Conservation (phyloP, 2,888 invertebrate species). For the Melinaea marsaeus region DNA sequence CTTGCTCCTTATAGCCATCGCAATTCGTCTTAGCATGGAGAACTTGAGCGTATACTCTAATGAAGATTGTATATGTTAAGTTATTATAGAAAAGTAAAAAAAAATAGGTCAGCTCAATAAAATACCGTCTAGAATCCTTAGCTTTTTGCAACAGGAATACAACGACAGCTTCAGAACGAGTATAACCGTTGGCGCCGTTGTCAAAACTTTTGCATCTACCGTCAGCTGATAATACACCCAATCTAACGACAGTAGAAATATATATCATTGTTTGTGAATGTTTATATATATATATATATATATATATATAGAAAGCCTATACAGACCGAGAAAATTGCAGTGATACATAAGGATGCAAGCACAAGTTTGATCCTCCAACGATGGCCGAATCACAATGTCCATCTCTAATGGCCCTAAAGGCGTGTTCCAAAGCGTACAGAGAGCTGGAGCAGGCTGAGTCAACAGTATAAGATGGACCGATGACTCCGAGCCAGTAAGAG, state of each 20-base stretch:
- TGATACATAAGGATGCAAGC: constrained; percentile 91
- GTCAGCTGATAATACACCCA: constrained; percentile 88
- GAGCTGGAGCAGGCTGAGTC: constrained; percentile 98
- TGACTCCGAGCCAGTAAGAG: constrained; percentile 91
- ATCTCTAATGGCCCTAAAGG: constrained; percentile 84
- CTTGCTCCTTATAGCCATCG: constrained; percentile 86
- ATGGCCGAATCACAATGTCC: constrained; percentile 93
- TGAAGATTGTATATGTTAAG: constrained; percentile 6
- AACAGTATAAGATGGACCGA: constrained; percentile 91
- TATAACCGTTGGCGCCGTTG: constrained; percentile 87
- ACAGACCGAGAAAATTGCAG: constrained; percentile 87
- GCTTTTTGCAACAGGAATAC: constrained; percentile 85
- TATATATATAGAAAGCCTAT: neutral
- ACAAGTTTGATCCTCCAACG: constrained; percentile 91
- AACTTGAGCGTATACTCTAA: constrained; percentile 81
- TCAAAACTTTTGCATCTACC: constrained; percentile 96
- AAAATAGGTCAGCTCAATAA: neutral
- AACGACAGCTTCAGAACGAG: constrained; percentile 87
- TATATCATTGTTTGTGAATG: neutral
- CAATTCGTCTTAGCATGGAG: constrained; percentile 89
- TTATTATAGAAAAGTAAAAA: neutral
- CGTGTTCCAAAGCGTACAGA: constrained; percentile 90
- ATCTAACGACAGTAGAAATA: constrained; percentile 59
- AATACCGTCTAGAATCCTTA: constrained; percentile 78
- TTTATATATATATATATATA: neutral